phyloP scores from a whole-genome alignment of 1,140 invertebrate species.

The Bombyx mandarina region DNA sequence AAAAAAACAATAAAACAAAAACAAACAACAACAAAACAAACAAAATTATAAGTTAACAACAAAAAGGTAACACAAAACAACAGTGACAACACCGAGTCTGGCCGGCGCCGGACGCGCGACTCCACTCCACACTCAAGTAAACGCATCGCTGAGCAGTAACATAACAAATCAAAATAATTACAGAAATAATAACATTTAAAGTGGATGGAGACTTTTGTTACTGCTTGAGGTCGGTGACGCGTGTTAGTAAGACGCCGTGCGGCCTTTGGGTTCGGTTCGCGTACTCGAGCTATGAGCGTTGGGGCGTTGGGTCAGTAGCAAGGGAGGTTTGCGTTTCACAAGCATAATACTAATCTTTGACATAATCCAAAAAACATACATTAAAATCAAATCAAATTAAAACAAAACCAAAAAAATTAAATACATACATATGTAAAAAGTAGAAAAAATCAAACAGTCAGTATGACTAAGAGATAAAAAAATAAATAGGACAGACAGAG shows the following conservation, averaged over 20 bases:
- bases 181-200: conserved; percentile 41
- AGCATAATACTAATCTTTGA: conserved; percentile 60
- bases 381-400: conserved; percentile 32
- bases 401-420: conserved; percentile 3
- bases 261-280: conserved; percentile 20
- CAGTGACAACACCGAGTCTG: conserved; percentile 59
- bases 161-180: conserved; percentile 52
- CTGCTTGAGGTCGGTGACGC: conserved; percentile 49
- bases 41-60: conserved; percentile 21
- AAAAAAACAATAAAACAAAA: conserved; percentile 28
- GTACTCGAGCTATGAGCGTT: conserved; percentile 32
- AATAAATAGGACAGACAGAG: conserved; percentile 60
- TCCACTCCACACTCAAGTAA: conserved; percentile 68
- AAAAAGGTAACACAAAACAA: conserved; percentile 40
- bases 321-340: conserved; percentile 64
- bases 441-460: conserved; percentile 65
- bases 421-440: conserved; percentile 12
- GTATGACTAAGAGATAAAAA: conserved; percentile 63
- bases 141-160: conserved; percentile 53
- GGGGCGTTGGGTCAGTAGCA: conserved; percentile 53
- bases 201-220: conserved; percentile 37
- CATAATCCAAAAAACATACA: conserved; percentile 39
- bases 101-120: conserved; percentile 14
- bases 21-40: conserved; percentile 10
- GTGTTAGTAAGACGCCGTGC: conserved; percentile 43